phyloP scores from a whole-genome alignment of 2,797 vertebrate species.

The Pipistrellus nathusii region DNA sequence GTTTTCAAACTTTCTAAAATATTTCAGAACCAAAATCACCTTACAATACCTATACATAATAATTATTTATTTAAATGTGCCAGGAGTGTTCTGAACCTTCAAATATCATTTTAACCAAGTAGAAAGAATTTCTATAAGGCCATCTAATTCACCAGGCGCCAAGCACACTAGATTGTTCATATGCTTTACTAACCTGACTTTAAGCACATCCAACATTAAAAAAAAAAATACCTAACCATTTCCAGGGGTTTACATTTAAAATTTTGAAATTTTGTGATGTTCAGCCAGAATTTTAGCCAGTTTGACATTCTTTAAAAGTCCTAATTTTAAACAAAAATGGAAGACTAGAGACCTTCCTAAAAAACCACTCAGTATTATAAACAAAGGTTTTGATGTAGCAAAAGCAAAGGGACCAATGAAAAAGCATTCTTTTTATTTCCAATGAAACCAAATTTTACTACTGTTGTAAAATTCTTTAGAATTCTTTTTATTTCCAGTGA shows the following conservation, averaged over 20 bases:
- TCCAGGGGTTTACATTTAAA: constrained; percentile 11
- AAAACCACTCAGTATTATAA: constrained; percentile 54
- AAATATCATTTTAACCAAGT: constrained; percentile 17
- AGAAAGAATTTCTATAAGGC: constrained; percentile 28
- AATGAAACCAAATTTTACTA: constrained; percentile 75
- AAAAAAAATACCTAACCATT: constrained; percentile 4
- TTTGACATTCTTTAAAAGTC: constrained; percentile 52
- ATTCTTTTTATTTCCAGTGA: constrained; percentile 78
- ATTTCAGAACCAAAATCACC: constrained; percentile 59
- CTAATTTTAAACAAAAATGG: constrained; percentile 54
- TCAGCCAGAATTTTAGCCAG: constrained; percentile 32
- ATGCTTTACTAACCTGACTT: not conserved
- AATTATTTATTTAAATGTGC: constrained; percentile 42
- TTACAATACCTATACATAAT: constrained; percentile 40
- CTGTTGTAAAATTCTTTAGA: constrained; percentile 1
- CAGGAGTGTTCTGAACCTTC: constrained; percentile 59
- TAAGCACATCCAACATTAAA: constrained; percentile 21
- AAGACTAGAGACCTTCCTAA: constrained; percentile 11
- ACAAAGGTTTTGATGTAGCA: constrained; percentile 58
- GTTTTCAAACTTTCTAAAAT: constrained; percentile 57
- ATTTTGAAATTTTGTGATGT: constrained; percentile 10
- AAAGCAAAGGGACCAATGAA: constrained; percentile 68
- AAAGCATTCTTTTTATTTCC: constrained; percentile 77
- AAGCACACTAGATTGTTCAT: not conserved
- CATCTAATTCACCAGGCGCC: constrained; percentile 1